Evolutionary conservation across 2,113 vertebrate genomes (phyloP).

Genomic region (Rissa tridactyla): DNA sequence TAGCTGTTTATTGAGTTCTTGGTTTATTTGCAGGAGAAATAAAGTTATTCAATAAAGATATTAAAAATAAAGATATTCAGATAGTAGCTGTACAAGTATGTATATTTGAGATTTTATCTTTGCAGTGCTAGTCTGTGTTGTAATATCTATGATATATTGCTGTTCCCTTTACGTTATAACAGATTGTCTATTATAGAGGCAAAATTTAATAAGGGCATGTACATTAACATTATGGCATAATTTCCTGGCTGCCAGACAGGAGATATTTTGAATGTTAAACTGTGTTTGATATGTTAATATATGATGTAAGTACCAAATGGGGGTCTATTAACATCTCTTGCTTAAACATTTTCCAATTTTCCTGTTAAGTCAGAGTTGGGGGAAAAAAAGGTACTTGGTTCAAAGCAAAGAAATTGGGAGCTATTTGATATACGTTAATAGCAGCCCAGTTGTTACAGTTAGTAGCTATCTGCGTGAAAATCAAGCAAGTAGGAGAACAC

Average conservation of each 20-base stretch:
- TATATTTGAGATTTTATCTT: constrained; percentile 14
- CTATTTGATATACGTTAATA: neutral
- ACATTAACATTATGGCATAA: constrained; percentile 54
- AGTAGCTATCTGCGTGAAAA: neutral
- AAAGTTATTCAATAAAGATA: neutral
- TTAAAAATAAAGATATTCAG: neutral
- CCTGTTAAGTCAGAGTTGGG: neutral
- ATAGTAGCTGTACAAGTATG: neutral
- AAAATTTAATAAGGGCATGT: constrained; percentile 59
- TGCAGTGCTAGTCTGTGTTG: neutral
- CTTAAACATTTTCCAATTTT: constrained; percentile 42
- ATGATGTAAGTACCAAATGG: constrained; percentile 36
- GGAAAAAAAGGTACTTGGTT: neutral
- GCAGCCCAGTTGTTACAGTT: neutral
- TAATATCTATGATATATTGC: constrained; percentile 19
- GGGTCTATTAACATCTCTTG: constrained; percentile 42
- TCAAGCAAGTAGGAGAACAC: neutral
- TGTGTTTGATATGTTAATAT: constrained; percentile 53
- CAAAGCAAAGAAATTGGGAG: neutral
- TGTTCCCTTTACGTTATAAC: constrained; percentile 19
- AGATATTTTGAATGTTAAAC: constrained; percentile 55
- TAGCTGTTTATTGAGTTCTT: neutral
- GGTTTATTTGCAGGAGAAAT: neutral
- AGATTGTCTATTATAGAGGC: constrained; percentile 28
- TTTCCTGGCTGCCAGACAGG: constrained; percentile 52